Evolutionary conservation across 2,113 vertebrate species (phyloP).

Genomic region (Colius striatus): DNA sequence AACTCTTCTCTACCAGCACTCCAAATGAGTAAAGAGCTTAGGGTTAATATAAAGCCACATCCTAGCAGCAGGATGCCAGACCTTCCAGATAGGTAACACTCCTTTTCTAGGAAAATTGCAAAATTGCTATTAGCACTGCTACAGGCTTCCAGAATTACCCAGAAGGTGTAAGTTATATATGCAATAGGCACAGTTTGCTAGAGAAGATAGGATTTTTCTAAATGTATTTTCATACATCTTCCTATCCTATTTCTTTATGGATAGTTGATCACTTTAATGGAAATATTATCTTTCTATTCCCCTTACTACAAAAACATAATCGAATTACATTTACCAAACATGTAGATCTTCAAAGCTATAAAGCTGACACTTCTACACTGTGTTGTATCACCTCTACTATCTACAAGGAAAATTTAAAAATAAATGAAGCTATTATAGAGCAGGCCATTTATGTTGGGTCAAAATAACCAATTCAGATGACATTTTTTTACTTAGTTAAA

Average conservation of each 20-base stretch:
- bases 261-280: conserved; percentile 65
- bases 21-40: not conserved
- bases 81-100: not conserved
- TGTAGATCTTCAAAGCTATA: conserved; percentile 36
- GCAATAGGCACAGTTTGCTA: conserved; percentile 19
- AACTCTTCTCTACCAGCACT: conserved; percentile 21
- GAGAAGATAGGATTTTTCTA: conserved; percentile 50
- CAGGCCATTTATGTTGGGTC: conserved; percentile 40
- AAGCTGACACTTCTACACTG: conserved; percentile 42
- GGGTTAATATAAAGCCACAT: not conserved
- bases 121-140: not conserved
- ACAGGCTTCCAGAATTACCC: conserved; percentile 16
- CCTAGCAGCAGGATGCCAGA: not conserved
- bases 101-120: not conserved
- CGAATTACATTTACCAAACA: conserved; percentile 47
- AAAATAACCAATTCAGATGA: conserved; percentile 50
- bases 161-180: not conserved
- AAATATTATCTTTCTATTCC: conserved; percentile 64
- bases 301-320: conserved; percentile 53
- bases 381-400: conserved; percentile 20
- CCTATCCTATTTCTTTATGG: conserved; percentile 26
- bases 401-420: conserved; percentile 41
- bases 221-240: conserved; percentile 48
- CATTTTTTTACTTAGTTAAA: conserved; percentile 32
- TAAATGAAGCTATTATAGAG: conserved; percentile 53